Evolutionary conservation across 1,140 invertebrate genomes (phyloP), one percentile per base, ranked within the genome.

Genomic region (Calephelis nemesis): DNA sequence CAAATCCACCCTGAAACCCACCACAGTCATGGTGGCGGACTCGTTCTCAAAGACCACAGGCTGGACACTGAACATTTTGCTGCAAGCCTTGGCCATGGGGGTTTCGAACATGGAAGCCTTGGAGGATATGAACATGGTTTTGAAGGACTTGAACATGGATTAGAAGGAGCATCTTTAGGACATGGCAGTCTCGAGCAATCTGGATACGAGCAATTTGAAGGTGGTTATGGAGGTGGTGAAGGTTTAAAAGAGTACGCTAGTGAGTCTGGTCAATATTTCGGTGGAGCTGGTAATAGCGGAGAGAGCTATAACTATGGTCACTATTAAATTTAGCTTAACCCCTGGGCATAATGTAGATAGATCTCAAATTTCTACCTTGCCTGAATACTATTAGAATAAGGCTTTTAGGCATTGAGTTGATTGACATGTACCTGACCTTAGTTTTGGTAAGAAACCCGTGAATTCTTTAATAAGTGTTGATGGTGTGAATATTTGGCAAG

Each of bases 1-100:
- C 90, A 93, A 52, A 82, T 94, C 69, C 93, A 94, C 74, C 93
- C 93, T 11, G 92, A 94, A 79, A 93, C 90, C 15, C 89, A 94
- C 72, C 92, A 93, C 69, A 88, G 84, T 48, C 93, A 94, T 73
- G 93, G 93, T 47, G 87, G 92, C 47, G 93, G 93, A 58, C 81
- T 94, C 8, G 93, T 94, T 0, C 81, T 94, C 7, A 93, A 94
- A 81, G 92, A 93, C 73, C 92, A 94, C 82, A 93, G 93, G 64
- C 85, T 93, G 47, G 87, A 93, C 68, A 91, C 93, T 68, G 83
- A 93, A 58, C 92, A 93, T 40, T 87, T 90, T 52, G 84, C 88
- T 45, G 90, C 87, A n/a, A 77, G 64, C 68, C 72, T 82, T 4
- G 83, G 82, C 6, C 84, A 88, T 48, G 83, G 71, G 11, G 81